These are phyloP conservation scores for Scaptomyza polygonia DNA, from an alignment of 2,888 invertebrate species.

Conservation along the genomic window DNA sequence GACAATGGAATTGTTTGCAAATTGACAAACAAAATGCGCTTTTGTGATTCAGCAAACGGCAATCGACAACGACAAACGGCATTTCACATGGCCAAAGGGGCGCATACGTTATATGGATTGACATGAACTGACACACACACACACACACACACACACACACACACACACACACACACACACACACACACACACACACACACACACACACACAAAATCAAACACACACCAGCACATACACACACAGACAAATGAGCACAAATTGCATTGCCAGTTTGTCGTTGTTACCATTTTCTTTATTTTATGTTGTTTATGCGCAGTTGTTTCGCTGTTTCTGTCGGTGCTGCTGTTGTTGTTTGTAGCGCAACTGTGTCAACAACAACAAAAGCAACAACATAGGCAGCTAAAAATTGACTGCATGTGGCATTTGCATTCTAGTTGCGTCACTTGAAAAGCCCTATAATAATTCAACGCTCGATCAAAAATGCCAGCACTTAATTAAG, in stretches of 20 bases:
- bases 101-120: conserved; percentile 58
- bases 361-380: conserved; percentile 38
- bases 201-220: conserved; percentile 19
- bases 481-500: not conserved
- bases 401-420: not conserved
- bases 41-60: conserved; percentile 47
- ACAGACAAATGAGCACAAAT: conserved; percentile 68
- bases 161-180: conserved; percentile 2
- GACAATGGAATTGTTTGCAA: conserved; percentile 58
- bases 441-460: not conserved
- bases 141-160: conserved; percentile 7
- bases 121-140: conserved; percentile 40
- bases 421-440: conserved; percentile 11
- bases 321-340: conserved; percentile 8
- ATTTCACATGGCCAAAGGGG: conserved; percentile 59
- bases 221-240: not conserved
- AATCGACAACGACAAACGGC: conserved; percentile 35
- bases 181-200: conserved; percentile 11
- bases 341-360: conserved; percentile 15
- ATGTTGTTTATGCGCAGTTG: conserved; percentile 15
- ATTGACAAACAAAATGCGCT: conserved; percentile 57
- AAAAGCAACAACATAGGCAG: conserved; percentile 1
- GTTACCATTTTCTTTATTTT: conserved; percentile 33
- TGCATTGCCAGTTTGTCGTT: conserved; percentile 45
- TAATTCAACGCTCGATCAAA: conserved; percentile 5